Base-by-base conservation (phyloP, 2,888 invertebrate genomes). In the Diarsia dahlii region DNA sequence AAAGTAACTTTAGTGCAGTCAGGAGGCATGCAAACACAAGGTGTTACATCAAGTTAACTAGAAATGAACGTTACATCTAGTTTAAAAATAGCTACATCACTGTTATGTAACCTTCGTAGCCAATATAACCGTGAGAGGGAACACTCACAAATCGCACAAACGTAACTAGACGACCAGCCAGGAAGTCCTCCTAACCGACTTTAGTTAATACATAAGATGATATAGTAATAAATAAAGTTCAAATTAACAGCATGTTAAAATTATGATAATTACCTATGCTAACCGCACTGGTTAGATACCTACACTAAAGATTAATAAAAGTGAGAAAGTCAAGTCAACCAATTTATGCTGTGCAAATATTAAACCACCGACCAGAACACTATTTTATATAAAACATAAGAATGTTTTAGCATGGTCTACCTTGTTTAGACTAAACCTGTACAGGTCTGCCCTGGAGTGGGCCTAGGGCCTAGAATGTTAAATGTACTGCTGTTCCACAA, bases 41-140 rank as follows among this genome's bases (percentile, higher is more conserved):
- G 20, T 46, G 23, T 23, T 34, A 20, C 46, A 58, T 10, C 45
- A 56, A 78, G 63, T 56, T 15, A 50, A 45, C 45, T 54, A 62
- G 46, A 69, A 60, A 56, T 56, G 1, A 50, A 13, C 46, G 45
- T 15, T 20, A 48, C 10, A 58, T 50, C 56, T 60, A 8, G 45
- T 69, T 60, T 80, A 70, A 80, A 75, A 80, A 80, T 81, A 81
- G 50, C 54, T 56, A 60, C 46, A 56, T 15, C 34, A 60, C 54
- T 71, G 62, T 62, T 50, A 52, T 20, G 52, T 71, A 76, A 81
- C 80, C 76, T 67, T 76, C 76, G 48, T 58, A 34, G 28, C 76
- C 71, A 76, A 68, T 71, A 80, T 76, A 48, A 58, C 52, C 81
- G 76, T 58, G 76, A 76, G 71, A 81, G 52, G 67, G 15, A 76